Conservation (phyloP, 1,140 invertebrate genomes). For the Pissodes strobi region DNA sequence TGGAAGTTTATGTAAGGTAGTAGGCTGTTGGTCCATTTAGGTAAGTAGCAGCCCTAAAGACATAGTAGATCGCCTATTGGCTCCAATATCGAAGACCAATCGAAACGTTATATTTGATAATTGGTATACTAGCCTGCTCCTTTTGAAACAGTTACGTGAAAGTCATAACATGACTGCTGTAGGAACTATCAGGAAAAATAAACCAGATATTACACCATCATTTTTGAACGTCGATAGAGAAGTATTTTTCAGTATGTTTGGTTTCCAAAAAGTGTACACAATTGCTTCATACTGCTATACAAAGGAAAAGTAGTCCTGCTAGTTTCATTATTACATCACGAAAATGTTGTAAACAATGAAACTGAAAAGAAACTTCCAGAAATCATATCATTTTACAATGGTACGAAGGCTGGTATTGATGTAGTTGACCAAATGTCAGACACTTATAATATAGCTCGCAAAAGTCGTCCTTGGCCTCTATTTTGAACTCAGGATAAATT, state of each 20-base stretch:
- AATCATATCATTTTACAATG: slow-evolving; percentile 34
- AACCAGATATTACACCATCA: slow-evolving; percentile 7
- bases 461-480: slow-evolving; percentile 34
- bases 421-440: slow-evolving; percentile 27
- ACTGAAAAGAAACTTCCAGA: slow-evolving; percentile 22
- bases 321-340: slow-evolving; percentile 45
- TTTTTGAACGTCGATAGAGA: neutral
- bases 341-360: slow-evolving; percentile 26
- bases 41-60: too few species aligned
- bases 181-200: too few species aligned
- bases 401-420: slow-evolving; percentile 34
- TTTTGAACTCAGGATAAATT: too few species aligned
- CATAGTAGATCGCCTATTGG: too few species aligned
- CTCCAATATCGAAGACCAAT: too few species aligned
- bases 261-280: slow-evolving; percentile 28
- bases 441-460: slow-evolving; percentile 22
- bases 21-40: too few species aligned
- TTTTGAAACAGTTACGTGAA: too few species aligned
- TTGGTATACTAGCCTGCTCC: slow-evolving; percentile 40
- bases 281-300: slow-evolving; percentile 41
- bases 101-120: slow-evolving; percentile 33
- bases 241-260: slow-evolving; percentile 14
- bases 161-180: slow-evolving; percentile 40
- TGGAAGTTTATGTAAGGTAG: slow-evolving; percentile 8
- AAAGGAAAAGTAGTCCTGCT: slow-evolving; percentile 43